Evolutionary conservation across 2,113 vertebrate genomes (phyloP), one percentile per base, ranked within the genome.

Genomic region (Hippotragus niger): DNA sequence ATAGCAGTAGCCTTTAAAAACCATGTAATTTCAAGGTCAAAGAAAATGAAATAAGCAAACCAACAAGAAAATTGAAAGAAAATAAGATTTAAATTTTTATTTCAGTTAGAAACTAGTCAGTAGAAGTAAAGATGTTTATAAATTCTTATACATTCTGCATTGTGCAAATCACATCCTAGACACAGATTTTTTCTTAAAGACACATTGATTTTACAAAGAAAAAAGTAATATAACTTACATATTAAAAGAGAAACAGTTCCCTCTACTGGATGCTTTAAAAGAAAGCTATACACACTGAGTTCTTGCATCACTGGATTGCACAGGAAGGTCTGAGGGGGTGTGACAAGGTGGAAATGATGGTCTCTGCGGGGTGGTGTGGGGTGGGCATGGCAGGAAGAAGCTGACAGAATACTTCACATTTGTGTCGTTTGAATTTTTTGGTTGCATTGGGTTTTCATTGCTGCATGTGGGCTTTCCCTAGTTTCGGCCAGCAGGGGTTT

Each of bases 231-330:
- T 27, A 81, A 87, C 16, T 64, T 84, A 58, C 27, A 50, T 55
- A 80, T 52, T 23, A 45, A 80, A 90, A 84, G 29, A 80, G 21
- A 95, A 97, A 94, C 7, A 40, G 45, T 91, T 88, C 88, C 89
- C 74, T 88, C 91, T 96, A 43, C 55, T 84, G 94, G 87, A 76
- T 71, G 57, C 29, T 76, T n/a, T 94, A 62, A 91, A 47, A 91
- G 55, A 83, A 88, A 87, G 45, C 43, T 27, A 76, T 25, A 58
- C 29, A 9, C 33, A 33, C 52, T 82, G 36, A 82, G 21, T 47
- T 95, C 71, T 78, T 52, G 9, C 31, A 27, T 64, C 53, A 55
- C 0, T 10, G n/a, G 55, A 47, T 47, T 55, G 50, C 57, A 27
- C 60, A 71, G 60, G 60, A 50, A 67, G 29, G 8, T 87, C 17